Evolutionary conservation across 30 jellyfish, hydroid and myxozoan genomes (phyloP).

Genomic region (Morbakka virulenta): DNA sequence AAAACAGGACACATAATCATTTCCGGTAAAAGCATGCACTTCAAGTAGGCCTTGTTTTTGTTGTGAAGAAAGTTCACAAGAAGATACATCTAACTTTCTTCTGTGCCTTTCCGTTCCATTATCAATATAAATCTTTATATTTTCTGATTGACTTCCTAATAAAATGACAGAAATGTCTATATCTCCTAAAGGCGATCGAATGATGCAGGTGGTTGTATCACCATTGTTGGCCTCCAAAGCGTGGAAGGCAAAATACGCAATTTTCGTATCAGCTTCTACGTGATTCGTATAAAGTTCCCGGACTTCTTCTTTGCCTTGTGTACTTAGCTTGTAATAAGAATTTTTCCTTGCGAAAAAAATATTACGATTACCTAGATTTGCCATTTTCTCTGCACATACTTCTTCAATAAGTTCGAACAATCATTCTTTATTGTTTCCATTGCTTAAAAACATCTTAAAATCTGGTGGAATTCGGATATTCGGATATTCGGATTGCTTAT

Average conservation of each 20-base stretch:
- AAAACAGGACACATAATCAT: constrained; percentile 19
- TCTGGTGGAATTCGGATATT: constrained; percentile 13
- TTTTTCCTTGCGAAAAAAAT: constrained; percentile 1
- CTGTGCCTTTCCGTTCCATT: constrained; percentile 30
- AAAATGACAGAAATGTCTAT: constrained; percentile 19
- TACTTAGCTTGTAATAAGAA: background rate
- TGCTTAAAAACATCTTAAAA: constrained; percentile 8
- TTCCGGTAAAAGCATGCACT: constrained; percentile 27
- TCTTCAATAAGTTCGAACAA: constrained; percentile 28
- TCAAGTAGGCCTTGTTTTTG: constrained; percentile 23
- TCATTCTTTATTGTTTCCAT: constrained; percentile 26
- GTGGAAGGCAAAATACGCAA: constrained; percentile 25
- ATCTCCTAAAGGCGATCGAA: constrained; percentile 23
- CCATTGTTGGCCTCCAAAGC: constrained; percentile 33
- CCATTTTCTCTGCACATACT: background rate
- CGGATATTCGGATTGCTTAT: constrained; percentile 2
- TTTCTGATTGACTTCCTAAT: constrained; percentile 6
- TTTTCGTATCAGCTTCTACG: constrained; percentile 44
- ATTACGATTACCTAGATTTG: background rate
- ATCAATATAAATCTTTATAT: constrained; percentile 6
- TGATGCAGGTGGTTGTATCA: constrained; percentile 5
- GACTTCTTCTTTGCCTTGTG: constrained; percentile 14
- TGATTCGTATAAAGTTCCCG: constrained; percentile 40
- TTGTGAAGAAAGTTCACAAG: constrained; percentile 15
- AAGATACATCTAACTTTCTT: constrained; percentile 9